A percentile compares a stretch with the other conserved stretches of the same genome.
Evolutionary conservation across 2,888 invertebrate genomes (phyloP).

Genomic region (Orchestes rusci): DNA sequence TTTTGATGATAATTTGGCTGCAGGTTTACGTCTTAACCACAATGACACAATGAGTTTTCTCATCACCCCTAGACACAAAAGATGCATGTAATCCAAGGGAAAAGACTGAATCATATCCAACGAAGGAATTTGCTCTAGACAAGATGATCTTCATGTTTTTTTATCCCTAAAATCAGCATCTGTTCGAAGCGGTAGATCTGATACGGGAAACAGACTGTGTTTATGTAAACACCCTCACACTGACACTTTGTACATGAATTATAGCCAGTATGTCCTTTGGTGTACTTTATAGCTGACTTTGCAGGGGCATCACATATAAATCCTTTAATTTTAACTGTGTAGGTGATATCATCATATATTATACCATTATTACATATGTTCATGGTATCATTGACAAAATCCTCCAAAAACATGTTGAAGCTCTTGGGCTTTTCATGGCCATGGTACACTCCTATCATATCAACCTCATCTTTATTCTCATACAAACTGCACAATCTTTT

Average conservation of each 20-base stretch:
- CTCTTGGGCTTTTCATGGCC: constrained; percentile 4
- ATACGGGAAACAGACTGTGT: constrained; percentile 23
- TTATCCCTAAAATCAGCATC: too few species aligned
- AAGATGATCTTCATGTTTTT: too few species aligned
- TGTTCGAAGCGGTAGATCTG: too few species aligned
- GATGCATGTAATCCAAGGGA: constrained; percentile 27
- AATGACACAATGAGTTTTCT: constrained; percentile 15
- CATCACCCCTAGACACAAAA: constrained; percentile 21
- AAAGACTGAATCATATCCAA: constrained; percentile 27
- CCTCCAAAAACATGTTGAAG: background rate
- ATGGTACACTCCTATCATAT: constrained; percentile 1
- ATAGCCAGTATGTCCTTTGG: constrained; percentile 14
- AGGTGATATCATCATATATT: background rate
- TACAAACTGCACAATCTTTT: constrained; percentile 7
- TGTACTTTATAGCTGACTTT: constrained; percentile 4
- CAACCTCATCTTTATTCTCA: constrained; percentile 8
- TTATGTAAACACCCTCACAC: constrained; percentile 13
- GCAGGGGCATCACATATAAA: constrained; percentile 7
- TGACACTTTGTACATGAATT: constrained; percentile 28
- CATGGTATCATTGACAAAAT: constrained; percentile 1
- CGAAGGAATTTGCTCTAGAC: too few species aligned
- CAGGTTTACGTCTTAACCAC: constrained; percentile 14
- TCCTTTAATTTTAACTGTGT: constrained; percentile 3
- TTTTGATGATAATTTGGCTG: constrained; percentile 7
- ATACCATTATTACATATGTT: background rate